Percentiles rank a stretch among this genome's conserved stretches.
Evolutionary conservation across 2,797 vertebrate species (phyloP).

Genomic region (Molossus molossus): DNA sequence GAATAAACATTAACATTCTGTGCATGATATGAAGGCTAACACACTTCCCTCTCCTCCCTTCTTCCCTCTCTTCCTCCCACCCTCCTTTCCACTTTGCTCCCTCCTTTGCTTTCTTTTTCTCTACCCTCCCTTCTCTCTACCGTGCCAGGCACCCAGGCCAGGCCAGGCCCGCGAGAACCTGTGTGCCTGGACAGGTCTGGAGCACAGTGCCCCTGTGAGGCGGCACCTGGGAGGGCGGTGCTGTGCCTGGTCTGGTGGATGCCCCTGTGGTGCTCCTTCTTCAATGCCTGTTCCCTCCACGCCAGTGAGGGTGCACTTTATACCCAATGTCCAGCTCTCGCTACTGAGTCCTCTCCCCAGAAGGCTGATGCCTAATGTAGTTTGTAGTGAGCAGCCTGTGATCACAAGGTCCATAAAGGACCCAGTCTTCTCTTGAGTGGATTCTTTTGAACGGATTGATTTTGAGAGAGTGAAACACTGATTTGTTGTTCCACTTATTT

Average conservation of each 20-base stretch:
- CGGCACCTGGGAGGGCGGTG: not conserved
- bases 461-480: too few relatives aligned
- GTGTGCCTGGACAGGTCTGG: not conserved
- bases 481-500: not conserved
- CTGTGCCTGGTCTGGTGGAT: accelerated
- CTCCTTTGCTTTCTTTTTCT: not conserved
- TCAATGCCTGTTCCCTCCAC: not conserved
- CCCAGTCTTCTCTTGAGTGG: not conserved
- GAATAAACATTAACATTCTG: not conserved
- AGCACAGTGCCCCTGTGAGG: too few relatives aligned
- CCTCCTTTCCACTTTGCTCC: not conserved
- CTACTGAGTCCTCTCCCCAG: not conserved
- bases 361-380: not conserved
- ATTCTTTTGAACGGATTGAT: not conserved
- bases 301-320: not conserved
- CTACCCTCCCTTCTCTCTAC: accelerated
- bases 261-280: not conserved
- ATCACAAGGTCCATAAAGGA: not conserved
- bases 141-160: not conserved
- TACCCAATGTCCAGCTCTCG: not conserved
- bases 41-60: not conserved
- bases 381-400: not conserved
- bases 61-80: not conserved
- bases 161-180: not conserved
- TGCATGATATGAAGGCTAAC: accelerated